phyloP scores from a whole-genome alignment of 2,113 vertebrate genomes.

The Grammomys surdaster region DNA sequence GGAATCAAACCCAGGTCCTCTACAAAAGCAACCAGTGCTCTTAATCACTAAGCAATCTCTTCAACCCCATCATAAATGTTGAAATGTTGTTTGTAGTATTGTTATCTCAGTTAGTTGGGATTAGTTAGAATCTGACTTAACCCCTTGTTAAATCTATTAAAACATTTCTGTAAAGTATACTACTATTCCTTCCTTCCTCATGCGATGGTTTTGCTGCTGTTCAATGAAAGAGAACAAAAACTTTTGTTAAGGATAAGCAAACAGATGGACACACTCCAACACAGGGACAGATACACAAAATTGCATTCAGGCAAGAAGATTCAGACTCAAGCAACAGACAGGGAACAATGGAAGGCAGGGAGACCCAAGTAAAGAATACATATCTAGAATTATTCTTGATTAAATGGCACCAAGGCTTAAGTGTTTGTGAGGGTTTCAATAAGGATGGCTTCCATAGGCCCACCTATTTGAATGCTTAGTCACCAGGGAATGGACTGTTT shows the following conservation, averaged over 20 bases:
- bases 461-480: neutral
- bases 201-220: neutral
- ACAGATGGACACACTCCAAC: neutral
- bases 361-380: neutral
- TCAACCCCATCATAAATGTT: neutral
- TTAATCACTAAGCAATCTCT: neutral
- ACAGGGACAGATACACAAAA: neutral
- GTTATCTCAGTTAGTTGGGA: neutral
- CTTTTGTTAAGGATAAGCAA: neutral
- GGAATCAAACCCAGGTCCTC: neutral
- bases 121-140: neutral
- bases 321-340: neutral
- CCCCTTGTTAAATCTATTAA: neutral
- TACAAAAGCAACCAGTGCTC: neutral
- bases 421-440: neutral
- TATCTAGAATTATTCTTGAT: neutral
- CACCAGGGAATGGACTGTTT: too few species aligned
- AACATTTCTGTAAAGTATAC: neutral
- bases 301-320: neutral
- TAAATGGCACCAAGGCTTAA: neutral
- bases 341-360: neutral
- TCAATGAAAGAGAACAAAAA: neutral
- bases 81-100: neutral
- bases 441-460: neutral
- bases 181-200: neutral